These are phyloP conservation scores for Phodopus roborovskii DNA, from an alignment of 2,113 vertebrate genomes.

Conservation along the genomic window DNA sequence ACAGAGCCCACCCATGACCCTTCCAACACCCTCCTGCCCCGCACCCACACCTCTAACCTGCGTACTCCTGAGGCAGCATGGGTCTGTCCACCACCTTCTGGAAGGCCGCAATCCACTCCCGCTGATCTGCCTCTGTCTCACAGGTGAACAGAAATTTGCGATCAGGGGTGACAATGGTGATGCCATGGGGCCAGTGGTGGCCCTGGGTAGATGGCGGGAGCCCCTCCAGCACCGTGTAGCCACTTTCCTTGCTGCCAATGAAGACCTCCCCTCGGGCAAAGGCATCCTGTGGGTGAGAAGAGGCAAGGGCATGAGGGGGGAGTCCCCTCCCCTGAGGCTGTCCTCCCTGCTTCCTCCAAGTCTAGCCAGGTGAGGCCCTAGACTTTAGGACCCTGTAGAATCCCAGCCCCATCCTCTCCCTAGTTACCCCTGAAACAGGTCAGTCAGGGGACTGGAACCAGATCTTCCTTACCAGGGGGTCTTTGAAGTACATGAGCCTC, in stretches of 20 bases:
- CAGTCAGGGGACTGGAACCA: too few species aligned
- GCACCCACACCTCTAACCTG: constrained; percentile 86
- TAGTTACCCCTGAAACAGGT: not conserved
- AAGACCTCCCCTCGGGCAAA: constrained; percentile 97
- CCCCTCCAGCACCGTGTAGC: constrained; percentile 94
- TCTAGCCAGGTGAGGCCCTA: not conserved
- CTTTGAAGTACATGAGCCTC: constrained; percentile 98
- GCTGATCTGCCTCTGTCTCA: constrained; percentile 93
- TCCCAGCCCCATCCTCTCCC: not conserved
- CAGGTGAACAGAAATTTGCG: constrained; percentile 97
- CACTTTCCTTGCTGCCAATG: constrained; percentile 97
- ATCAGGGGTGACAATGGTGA: constrained; percentile 97
- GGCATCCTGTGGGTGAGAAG: constrained; percentile 89
- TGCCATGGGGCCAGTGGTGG: constrained; percentile 95
- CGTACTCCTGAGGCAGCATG: constrained; percentile 98
- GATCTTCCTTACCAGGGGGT: constrained; percentile 92
- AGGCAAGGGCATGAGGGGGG: not conserved
- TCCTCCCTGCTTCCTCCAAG: not conserved
- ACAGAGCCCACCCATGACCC: not conserved
- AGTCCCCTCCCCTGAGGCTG: too few species aligned
- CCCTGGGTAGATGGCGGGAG: constrained; percentile 93
- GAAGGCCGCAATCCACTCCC: constrained; percentile 94
- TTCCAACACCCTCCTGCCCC: not conserved
- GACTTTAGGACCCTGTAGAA: not conserved
- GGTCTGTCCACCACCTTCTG: constrained; percentile 95